Base-by-base conservation (phyloP, 1,140 invertebrate species). In the Aphaenogaster floridana region DNA sequence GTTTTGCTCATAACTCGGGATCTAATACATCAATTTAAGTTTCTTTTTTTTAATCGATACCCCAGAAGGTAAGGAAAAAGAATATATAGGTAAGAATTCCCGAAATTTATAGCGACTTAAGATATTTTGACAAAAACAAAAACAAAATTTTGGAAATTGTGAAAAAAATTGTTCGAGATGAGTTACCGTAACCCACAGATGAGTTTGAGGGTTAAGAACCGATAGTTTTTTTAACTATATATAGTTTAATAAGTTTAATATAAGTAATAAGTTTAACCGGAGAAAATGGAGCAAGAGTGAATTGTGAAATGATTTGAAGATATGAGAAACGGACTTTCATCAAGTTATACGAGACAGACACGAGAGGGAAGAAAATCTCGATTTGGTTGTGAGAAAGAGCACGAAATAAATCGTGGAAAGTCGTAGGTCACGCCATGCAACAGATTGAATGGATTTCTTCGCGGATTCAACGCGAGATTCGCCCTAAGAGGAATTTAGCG, bases 381-480 rank as follows among this genome's bases (percentile, higher is more conserved):
- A 74, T 28, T 13, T n/a, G 13, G 2, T 39, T 61, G 28, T 50
- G 21, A 81, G 68, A 48, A 71, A 45, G 21, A 45, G 36, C 13
- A 28, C 13, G 52, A 81, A 74, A 84, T 57, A 61, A 74, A 76
- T 84, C n/a, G 57, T 34, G 48, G 42, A 42, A 42, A 39, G 21
- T 42, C 50, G 48, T 48, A 17, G 69, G 54, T 84, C 42, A 84
- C 52, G 54, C 54, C 69, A 39, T 48, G 69, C 80, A 84, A 76
- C 28, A 61, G 28, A 84, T 84, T 61, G 69, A 61, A 36, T 11
- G 69, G 80, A 84, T 84, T 84, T 84, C 80, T 48, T 59, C n/a
- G 50, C 36, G 42, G 42, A 61, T 74, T 71, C 52, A 54, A 45
- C 52, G 42, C 11, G 68, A 74, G 68, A 74, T 74, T 76, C 54